Base-by-base conservation (phyloP, 2,888 invertebrate genomes). In the Limnephilus marmoratus region DNA sequence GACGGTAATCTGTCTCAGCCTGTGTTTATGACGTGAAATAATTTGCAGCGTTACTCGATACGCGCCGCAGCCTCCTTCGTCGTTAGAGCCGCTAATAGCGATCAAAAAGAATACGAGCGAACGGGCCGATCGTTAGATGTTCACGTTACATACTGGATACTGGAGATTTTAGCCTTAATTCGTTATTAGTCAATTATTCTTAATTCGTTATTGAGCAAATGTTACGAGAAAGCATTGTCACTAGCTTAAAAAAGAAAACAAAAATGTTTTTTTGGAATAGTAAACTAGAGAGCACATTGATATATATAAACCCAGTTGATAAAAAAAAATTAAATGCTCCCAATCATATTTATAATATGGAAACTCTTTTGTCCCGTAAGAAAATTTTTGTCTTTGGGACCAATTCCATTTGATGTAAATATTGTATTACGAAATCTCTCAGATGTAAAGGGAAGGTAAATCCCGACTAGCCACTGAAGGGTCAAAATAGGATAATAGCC, bases 1-100 rank as follows among this genome's bases (percentile, higher is more conserved):
- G 93, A 90, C 92, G 91, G 92, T 92, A 93, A 93, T 93, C 93
- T 93, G 92, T 92, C 91, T 85, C 81, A 80, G 88, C 88, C 90
- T 90, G 93, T 93, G 92, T 92, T 93, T 93, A 93, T 92, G 93
- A 93, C 93, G 88, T 91, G 86, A 91, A 92, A 93, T 93, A 92
- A 92, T 93, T 93, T 91, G 91, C 93, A 88, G 90, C 92, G 91
- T 87, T 92, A 93, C 90, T 90, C 88, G 93, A 93, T 93, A 92
- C 85, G 85, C 90, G 90, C 90, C 91, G 91, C 90, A 91, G 88
- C 88, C 87, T 92, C 91, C 45, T 45, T 45, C 85, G 90, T 93
- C 93, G 93, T 91, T 91, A 93, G 81, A 89, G 83, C 34, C 68
- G 41, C 88, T 89, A 89, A 89, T 89, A 81, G 80, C 88, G 81